Conservation (phyloP, 2,797 vertebrate species). For the Squalus acanthias region DNA sequence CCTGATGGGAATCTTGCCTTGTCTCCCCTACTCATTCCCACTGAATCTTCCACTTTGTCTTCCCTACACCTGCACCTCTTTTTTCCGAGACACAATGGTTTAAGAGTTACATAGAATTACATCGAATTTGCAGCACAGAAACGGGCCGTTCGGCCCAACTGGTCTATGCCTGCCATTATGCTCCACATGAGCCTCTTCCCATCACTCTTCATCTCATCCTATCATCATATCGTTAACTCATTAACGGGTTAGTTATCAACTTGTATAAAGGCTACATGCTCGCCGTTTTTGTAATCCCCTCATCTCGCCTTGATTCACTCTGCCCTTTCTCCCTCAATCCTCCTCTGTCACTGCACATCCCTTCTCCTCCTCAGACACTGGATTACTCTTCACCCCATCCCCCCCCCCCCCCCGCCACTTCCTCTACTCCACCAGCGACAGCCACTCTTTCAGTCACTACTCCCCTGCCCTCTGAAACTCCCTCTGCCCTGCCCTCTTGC, state of each 20-base stretch:
- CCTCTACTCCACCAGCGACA: too few relatives aligned
- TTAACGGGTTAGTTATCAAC: background rate
- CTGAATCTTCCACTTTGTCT: background rate
- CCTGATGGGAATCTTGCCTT: background rate
- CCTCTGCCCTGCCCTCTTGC: too few relatives aligned
- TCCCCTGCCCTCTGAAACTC: too few relatives aligned
- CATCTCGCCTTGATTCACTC: too few relatives aligned
- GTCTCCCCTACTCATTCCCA: background rate
- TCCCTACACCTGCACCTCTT: background rate
- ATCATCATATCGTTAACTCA: background rate
- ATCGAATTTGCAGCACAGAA: background rate
- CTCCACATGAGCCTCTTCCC: background rate
- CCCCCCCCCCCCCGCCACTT: too few relatives aligned
- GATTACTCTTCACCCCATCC: too few relatives aligned
- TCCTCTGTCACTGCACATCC: too few relatives aligned
- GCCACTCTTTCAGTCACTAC: too few relatives aligned
- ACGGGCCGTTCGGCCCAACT: background rate
- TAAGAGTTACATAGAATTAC: background rate
- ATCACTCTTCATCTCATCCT: background rate
- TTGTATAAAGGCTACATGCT: too few relatives aligned
- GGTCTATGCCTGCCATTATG: background rate
- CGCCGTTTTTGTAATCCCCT: too few relatives aligned
- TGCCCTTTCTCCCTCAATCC: too few relatives aligned
- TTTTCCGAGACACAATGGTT: background rate
- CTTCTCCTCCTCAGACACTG: too few relatives aligned